Conservation (phyloP, 2,113 vertebrate genomes). For the human (Homo sapiens) region GRCh38 chr2:206060001-206060500, state of each 20-base stretch:
- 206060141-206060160: background rate
- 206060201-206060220: background rate
- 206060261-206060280: background rate
- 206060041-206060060: background rate
- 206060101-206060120: background rate
- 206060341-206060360: background rate
- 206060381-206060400: background rate
- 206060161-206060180: background rate
- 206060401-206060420: background rate
- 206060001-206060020: no score
- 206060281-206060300: background rate
- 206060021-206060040: background rate
- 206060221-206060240: background rate
- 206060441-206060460: background rate
- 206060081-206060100: background rate
- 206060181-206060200: background rate
- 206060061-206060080: rapidly evolving
- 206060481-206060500: background rate
- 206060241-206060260: background rate
- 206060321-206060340: background rate
- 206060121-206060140: background rate
- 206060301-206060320: background rate
- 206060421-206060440: background rate
- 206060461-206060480: background rate
- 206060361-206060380: background rate